Percentiles rank a stretch among this genome's conserved stretches.
Conservation (phyloP, 2,113 vertebrate species). For the Callopanchax toddi region DNA sequence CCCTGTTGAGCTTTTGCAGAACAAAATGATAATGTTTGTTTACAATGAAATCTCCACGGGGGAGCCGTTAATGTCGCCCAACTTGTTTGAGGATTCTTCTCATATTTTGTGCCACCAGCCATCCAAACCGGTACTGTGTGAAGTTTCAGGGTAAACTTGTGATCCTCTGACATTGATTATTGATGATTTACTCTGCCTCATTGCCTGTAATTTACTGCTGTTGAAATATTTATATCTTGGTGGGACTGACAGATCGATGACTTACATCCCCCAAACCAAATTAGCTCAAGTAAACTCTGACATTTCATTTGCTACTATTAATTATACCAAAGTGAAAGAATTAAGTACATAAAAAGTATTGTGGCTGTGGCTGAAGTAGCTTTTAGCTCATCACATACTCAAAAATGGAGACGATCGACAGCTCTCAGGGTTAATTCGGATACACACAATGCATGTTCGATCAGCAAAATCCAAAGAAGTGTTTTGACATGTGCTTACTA, state of each 20-base stretch:
- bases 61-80: background rate
- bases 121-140: conserved; percentile 8
- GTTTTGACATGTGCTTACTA: too few species aligned
- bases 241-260: background rate
- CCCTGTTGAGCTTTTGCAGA: conserved; percentile 19
- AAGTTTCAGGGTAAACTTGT: conserved; percentile 11
- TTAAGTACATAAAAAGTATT: too few species aligned
- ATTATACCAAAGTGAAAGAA: too few species aligned
- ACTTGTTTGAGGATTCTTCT: conserved; percentile 1
- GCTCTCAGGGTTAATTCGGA: too few species aligned
- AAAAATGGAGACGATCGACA: too few species aligned
- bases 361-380: too few species aligned
- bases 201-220: background rate
- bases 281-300: background rate
- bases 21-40: conserved; percentile 13
- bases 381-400: too few species aligned
- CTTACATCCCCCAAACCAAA: background rate
- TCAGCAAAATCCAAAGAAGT: too few species aligned
- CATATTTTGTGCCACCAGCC: background rate
- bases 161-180: background rate
- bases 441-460: too few species aligned
- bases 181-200: conserved; percentile 17
- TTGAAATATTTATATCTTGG: too few species aligned
- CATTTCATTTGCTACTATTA: background rate
- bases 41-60: conserved; percentile 1